Evolutionary conservation across 2,113 vertebrate genomes (phyloP), one percentile per base, ranked within the genome.

Genomic region (Rhegmatorhina hoffmannsi): DNA sequence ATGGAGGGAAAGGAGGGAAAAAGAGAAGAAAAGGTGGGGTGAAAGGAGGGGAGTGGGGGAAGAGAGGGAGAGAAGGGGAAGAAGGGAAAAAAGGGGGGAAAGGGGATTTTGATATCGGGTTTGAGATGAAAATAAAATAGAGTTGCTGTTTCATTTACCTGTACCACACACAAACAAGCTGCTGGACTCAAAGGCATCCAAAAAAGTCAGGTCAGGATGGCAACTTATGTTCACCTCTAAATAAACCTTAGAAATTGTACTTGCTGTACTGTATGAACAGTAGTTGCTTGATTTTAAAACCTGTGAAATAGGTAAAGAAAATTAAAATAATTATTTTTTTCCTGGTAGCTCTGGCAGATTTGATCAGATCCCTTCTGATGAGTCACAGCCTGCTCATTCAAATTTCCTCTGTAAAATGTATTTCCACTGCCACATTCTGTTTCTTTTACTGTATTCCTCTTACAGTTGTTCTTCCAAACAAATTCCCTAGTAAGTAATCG

Each of bases 1-100:
- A 43, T 43, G 24, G 2, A 4, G 0, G 3, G 7, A 3, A 40
- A 12, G 8, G 5, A 13, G 40, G 40, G 40, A 49, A 49, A 24
- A 12, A 24, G 12, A 24, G 3, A 4, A 13, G 18, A 8, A 5
- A 36, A 50, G 2, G 2, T 2, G 4, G 5, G 10, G 15, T 5
- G 11, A 18, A 23, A 10, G 33, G 11, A 20, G 7, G 7, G 9
- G 38, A 47, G 4, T 5, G 21, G 1, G 3, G 3, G 4, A 3
- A 11, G 8, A 18, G 12, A 25, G 18, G 3, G 4, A 17, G n/a
- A 26, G 19, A 31, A 43, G 6, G 29, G 29, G 6, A 21, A 7
- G 11, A 14, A 38, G 7, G 7, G 17, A 20, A 8, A 26, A 31
- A 5, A 20, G 7, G 9, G n/a, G 24, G 13, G 11, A 40, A 60